Base-by-base conservation (phyloP, 1,140 invertebrate genomes). In the Metopolophium dirhodum region DNA sequence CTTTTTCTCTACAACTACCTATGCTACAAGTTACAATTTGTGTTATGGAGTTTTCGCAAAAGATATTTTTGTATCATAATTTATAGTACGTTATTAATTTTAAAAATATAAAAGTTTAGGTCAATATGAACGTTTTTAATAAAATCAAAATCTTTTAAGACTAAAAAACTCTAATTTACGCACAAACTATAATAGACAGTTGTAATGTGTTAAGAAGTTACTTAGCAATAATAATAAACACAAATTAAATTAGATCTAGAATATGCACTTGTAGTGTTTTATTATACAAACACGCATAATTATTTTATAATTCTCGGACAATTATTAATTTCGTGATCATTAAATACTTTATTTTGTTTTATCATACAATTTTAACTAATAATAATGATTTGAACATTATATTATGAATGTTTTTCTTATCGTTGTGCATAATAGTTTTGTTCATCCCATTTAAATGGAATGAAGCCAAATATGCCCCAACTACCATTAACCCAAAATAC, bases 401-500 rank as follows among this genome's bases (percentile, higher is more conserved):
- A n/a, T 6, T n/a, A n/a, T 6, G 61, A 77, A n/a, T n/a, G 18
- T 77, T 18, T 68, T n/a, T 77, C 61, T 77, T 77, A 77, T 77
- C 61, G 61, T 77, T 77, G 61, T 77, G 30, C n/a, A 77, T n/a
- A 77, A 77, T 35, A 77, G 61, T 35, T 77, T 77, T 77, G 30
- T 88, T 88, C 47, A 20, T 88, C n/a, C n/a, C 47, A 83, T 49
- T 49, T 88, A 49, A 22, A 49, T 88, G 30, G 41, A 49, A 35
- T 88, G 86, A 88, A 88, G 45, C 30, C 30, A 88, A 49, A n/a
- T 22, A 88, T 88, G 86, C 45, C 86, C 47, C 20, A 35, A 88
- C 35, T 18, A 77, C 61, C 37, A 88, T 2, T 49, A 49, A 88
- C n/a, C n/a, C 47, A 20, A 88, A 51, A 51, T 49, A 88, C 30